A percentile compares a stretch with the other conserved stretches of the same genome.
phyloP scores from a whole-genome alignment of 2,113 vertebrate genomes.

The Narcine bancroftii region DNA sequence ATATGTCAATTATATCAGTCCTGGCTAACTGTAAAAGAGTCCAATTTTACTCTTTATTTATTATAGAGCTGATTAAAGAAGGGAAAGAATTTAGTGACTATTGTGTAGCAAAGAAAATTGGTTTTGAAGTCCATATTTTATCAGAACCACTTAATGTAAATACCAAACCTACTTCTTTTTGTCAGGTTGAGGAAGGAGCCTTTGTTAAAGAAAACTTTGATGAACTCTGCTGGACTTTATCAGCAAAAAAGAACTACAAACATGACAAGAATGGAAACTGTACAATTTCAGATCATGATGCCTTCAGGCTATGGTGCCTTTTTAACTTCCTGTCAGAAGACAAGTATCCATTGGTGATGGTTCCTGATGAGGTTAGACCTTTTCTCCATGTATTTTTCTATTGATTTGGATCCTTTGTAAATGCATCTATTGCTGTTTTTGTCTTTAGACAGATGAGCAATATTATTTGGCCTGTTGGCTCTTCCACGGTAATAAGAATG shows the following conservation, averaged over 20 bases:
- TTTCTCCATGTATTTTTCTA: not conserved
- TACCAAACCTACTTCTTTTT: conserved; percentile 24
- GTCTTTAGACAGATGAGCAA: not conserved
- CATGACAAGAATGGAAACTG: conserved; percentile 59
- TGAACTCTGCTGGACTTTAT: conserved; percentile 91
- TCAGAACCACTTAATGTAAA: not conserved
- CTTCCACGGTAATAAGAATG: not conserved
- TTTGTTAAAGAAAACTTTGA: conserved; percentile 86
- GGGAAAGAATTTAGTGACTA: not conserved
- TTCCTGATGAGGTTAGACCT: conserved; percentile 82
- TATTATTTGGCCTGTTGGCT: not conserved
- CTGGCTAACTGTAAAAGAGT: not conserved
- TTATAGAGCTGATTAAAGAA: not conserved
- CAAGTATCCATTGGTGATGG: conserved; percentile 89
- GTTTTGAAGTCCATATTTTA: not conserved
- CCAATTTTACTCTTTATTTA: not conserved
- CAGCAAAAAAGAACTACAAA: conserved; percentile 88
- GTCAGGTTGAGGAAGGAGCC: conserved; percentile 79
- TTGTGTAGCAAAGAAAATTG: not conserved
- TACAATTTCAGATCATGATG: conserved; percentile 68
- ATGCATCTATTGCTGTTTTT: not conserved
- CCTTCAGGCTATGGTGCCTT: conserved; percentile 90
- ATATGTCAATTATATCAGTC: not conserved
- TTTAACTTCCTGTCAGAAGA: conserved; percentile 97
- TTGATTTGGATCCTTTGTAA: not conserved